Conservation (phyloP, 2,888 invertebrate species). For the Caradrina clavipalpis region DNA sequence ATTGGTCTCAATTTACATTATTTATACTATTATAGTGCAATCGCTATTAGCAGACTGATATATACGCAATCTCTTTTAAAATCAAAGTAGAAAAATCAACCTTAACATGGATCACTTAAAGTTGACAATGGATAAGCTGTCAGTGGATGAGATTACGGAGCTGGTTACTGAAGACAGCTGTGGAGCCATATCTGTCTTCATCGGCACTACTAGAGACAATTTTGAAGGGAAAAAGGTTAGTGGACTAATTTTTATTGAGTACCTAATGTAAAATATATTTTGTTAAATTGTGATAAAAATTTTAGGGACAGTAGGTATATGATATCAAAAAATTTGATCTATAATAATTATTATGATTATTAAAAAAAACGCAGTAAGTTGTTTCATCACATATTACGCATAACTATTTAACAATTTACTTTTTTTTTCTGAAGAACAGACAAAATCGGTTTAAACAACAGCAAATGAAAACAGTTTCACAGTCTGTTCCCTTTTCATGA, state of each 20-base stretch:
- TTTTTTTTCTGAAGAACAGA: too few species aligned
- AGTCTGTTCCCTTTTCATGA: too few species aligned
- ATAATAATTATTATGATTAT: too few species aligned
- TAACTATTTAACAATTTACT: too few species aligned
- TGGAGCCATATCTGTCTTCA: slow-evolving; percentile 97
- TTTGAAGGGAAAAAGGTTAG: slow-evolving; percentile 95
- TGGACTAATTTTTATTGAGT: slow-evolving; percentile 3
- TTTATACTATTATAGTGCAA: neutral
- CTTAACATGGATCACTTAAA: slow-evolving; percentile 93
- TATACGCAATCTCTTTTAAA: neutral
- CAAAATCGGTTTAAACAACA: too few species aligned
- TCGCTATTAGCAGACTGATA: slow-evolving; percentile 1
- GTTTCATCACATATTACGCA: too few species aligned
- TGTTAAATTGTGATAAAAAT: too few species aligned
- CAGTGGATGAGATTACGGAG: slow-evolving; percentile 92
- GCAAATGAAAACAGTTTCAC: too few species aligned
- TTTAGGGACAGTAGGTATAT: too few species aligned
- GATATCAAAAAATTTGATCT: too few species aligned
- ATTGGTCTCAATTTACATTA: slow-evolving; percentile 7
- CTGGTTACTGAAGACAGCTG: slow-evolving; percentile 93
- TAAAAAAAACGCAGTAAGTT: too few species aligned
- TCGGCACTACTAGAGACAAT: slow-evolving; percentile 96
- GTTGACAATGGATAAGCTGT: slow-evolving; percentile 92
- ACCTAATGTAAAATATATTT: neutral
- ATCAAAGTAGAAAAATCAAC: neutral